Conservation (phyloP, 1,140 invertebrate genomes). For the Megathymus violae region DNA sequence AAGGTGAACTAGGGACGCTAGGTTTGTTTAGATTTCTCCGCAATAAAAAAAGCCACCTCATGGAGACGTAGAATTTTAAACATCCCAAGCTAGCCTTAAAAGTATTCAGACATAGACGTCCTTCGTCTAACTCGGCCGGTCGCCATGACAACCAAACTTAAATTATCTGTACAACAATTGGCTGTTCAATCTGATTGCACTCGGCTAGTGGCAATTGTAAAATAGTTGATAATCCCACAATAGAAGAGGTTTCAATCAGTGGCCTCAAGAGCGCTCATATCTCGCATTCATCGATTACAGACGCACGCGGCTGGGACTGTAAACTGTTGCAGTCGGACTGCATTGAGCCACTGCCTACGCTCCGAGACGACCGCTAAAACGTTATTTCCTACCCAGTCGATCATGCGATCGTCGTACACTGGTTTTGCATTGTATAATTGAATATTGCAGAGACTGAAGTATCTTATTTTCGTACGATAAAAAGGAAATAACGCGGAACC, state of each 20-base stretch:
- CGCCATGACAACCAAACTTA: slow-evolving; percentile 22
- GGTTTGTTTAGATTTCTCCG: no score
- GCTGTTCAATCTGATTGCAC: slow-evolving; percentile 26
- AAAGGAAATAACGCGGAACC: not conserved
- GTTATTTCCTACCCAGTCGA: slow-evolving; percentile 4
- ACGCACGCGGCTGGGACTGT: slow-evolving; percentile 14
- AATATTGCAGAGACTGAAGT: slow-evolving; percentile 1
- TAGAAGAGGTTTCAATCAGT: slow-evolving; percentile 26
- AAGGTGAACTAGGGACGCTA: no score
- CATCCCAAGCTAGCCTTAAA: no score
- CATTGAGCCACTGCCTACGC: not conserved
- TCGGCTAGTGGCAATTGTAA: slow-evolving; percentile 29
- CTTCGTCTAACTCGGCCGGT: slow-evolving; percentile 4
- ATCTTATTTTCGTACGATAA: not conserved
- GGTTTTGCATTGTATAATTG: slow-evolving; percentile 22
- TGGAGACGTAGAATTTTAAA: no score
- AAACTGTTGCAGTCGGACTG: slow-evolving; percentile 1
- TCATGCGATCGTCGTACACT: slow-evolving; percentile 21
- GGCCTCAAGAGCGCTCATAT: slow-evolving; percentile 25
- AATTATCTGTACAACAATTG: slow-evolving; percentile 15
- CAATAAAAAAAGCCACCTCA: no score
- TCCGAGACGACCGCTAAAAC: not conserved
- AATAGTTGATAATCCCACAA: slow-evolving; percentile 29
- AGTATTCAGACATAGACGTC: slow-evolving; percentile 2
- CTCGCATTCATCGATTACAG: slow-evolving; percentile 24